phyloP scores from a whole-genome alignment of 2,113 vertebrate genomes.

The Clarias batrachus region DNA sequence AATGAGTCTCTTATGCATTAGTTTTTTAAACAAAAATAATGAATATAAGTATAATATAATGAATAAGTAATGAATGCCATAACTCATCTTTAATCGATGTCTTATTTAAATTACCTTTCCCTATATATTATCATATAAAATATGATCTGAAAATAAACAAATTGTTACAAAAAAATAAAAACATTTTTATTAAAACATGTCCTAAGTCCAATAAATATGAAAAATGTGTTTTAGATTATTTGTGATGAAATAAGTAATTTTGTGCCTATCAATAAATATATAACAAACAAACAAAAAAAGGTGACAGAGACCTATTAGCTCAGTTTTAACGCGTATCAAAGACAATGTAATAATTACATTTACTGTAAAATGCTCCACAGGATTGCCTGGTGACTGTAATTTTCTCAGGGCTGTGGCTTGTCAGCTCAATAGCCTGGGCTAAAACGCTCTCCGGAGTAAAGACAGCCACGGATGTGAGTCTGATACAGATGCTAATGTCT shows the following conservation, averaged over 20 bases:
- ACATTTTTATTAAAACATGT: neutral
- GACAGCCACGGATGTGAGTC: slow-evolving; percentile 82
- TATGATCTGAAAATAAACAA: neutral
- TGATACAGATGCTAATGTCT: slow-evolving; percentile 86
- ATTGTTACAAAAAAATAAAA: neutral
- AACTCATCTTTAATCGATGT: neutral
- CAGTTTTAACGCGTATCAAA: no score
- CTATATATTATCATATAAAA: no score
- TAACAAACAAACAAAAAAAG: neutral
- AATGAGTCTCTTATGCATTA: neutral
- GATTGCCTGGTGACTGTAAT: slow-evolving; percentile 91
- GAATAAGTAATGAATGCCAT: neutral
- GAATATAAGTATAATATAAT: no score
- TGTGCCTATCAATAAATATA: neutral
- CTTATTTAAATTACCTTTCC: neutral
- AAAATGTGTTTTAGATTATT: neutral
- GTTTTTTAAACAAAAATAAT: neutral
- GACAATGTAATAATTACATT: neutral
- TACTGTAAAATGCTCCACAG: slow-evolving; percentile 65
- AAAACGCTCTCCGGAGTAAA: slow-evolving; percentile 93
- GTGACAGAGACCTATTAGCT: neutral
- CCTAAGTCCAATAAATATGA: neutral
- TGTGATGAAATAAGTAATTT: no score
- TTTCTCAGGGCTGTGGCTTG: slow-evolving; percentile 93
- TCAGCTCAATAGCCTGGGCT: slow-evolving; percentile 92